Evolutionary conservation across 2,113 vertebrate species (phyloP), one percentile per base, ranked within the genome.

Genomic region (Corythaeola cristata): DNA sequence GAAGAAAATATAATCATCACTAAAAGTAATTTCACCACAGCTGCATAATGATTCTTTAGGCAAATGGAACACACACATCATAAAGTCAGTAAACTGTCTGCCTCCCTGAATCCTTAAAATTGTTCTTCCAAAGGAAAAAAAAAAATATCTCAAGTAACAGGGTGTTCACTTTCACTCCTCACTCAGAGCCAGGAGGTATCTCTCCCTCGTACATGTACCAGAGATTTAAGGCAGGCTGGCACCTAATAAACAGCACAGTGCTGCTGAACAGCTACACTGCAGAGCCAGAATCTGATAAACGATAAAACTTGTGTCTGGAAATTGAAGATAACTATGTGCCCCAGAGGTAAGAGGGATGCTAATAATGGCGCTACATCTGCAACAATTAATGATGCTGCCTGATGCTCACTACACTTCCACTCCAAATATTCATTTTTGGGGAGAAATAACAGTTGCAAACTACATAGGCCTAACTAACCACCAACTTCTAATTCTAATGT

Each of bases 291-390:
- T 67, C 6, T 63, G 59, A 85, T 52, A 23, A 3, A 22, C 88
- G 91, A 93, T 89, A 88, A 84, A 90, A 89, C 60, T 77, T 62
- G 30, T 72, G 59, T 22, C 93, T 96, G 82, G 75, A 90, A 96
- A 92, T 32, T 44, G 86, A 81, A 93, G 94, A 92, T 76, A 94
- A 85, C 62, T 62, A 9, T 13, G 71, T 41, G 59, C 28, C 82
- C 63, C 67, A 69, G 74, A 85, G 82, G 75, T 44, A 90, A 88
- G 67, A 73, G 28, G 22, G 33, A 93, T 60, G 78, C 74, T 91
- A 79, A 88, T 55, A 83, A 50, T 20, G 67, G 47, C 47, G 83
- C 88, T 87, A 69, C 71, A 44, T 63, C 85, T 76, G 55, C 52
- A 59, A 45, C 85, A 85, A 94, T 67, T 63, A 90, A 92, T 2